These are phyloP conservation scores for Thamnophis elegans DNA, from an alignment of 2,797 vertebrate species.

Conservation along the genomic window DNA sequence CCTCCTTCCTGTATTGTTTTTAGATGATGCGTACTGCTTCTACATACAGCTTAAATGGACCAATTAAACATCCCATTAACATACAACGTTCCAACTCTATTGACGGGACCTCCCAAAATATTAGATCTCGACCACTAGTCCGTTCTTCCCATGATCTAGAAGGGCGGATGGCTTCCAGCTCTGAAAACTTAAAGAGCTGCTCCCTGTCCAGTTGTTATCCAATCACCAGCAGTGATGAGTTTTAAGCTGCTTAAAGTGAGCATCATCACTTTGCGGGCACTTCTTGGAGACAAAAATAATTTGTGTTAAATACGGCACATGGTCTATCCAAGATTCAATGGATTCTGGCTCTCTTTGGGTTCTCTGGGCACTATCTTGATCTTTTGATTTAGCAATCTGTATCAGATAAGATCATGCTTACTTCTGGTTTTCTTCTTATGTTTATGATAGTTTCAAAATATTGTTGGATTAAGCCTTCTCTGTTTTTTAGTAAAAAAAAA, in stretches of 20 bases:
- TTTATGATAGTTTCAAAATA: not conserved
- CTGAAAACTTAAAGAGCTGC: conserved; percentile 44
- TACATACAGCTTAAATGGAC: conserved; percentile 77
- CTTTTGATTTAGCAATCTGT: not conserved
- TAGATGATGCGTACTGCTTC: conserved; percentile 85
- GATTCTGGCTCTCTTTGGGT: conserved; percentile 11
- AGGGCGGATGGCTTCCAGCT: conserved; percentile 56
- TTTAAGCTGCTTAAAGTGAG: conserved; percentile 65
- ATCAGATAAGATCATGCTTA: not conserved
- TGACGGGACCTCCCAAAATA: conserved; percentile 72
- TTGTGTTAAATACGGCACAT: not conserved
- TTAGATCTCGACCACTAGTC: conserved; percentile 69
- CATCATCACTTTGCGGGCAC: conserved; percentile 20
- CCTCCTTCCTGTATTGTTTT: conserved; percentile 48
- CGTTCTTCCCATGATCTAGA: conserved; percentile 62
- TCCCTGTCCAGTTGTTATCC: conserved; percentile 21
- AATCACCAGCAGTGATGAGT: conserved; percentile 55
- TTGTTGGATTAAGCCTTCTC: not conserved
- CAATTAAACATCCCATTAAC: conserved; percentile 70
- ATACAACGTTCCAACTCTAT: conserved; percentile 83
- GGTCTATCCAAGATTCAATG: not conserved
- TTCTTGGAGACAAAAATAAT: not conserved
- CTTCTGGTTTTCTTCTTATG: not conserved
- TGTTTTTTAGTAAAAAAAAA: not conserved
- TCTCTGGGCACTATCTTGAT: not conserved